Evolutionary conservation across 2,888 invertebrate genomes (phyloP), one percentile per base, ranked within the genome.

Genomic region (Xanthorhoe spadicearia): DNA sequence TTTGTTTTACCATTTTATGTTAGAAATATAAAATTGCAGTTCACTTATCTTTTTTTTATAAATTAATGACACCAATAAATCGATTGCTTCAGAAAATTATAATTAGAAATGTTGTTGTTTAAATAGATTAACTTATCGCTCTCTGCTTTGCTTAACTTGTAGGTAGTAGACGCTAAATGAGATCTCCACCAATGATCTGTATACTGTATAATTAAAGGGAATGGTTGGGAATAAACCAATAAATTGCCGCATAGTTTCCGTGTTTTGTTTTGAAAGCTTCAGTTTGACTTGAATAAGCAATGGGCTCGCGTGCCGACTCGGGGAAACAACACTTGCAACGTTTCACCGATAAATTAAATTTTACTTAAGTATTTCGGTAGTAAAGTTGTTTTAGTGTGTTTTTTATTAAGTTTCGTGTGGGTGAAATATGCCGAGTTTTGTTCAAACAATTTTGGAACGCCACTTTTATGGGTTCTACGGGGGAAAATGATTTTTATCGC

Each of bases 181-280:
- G 8, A 32, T 32, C 6, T 32, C 32, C 32, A 32, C 32, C 8
- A 32, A 23, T 23, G 23, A 5, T 32, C 7, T 32, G 32, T 32
- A 43, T 13, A 4, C 2, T 43, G 2, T 10, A 1, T 13, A 32
- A 19, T 19, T 62, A 19, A 5, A 46, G n/a, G 53, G 49, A 43
- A 17, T 13, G 49, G 38, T 68, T 61, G 51, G 54, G 64, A 68
- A 61, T 46, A 58, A 53, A 49, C 68, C 68, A 88, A 89, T 88
- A 87, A 87, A 91, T 91, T 86, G 80, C 88, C 74, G 73, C 76
- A 77, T 84, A 83, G 83, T 86, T 85, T 82, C 84, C 84, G 83
- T 88, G 86, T 85, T 89, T 88, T 89, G 83, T 85, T 88, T 87
- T 85, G 78, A 82, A 87, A 86, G 81, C 82, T 85, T 84, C 80